phyloP scores from a whole-genome alignment of 2,888 invertebrate genomes.

The Dryobotodes eremita region DNA sequence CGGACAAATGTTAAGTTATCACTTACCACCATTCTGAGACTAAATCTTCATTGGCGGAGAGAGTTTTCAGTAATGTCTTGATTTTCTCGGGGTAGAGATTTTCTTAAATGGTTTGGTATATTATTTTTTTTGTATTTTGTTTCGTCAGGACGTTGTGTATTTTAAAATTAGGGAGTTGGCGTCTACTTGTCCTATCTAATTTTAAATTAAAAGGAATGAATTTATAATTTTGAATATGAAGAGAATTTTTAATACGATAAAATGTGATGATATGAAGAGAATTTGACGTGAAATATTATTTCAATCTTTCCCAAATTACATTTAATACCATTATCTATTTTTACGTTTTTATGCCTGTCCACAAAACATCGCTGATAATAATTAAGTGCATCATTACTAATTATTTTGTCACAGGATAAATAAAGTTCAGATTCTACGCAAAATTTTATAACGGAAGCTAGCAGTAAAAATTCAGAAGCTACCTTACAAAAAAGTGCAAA shows the following conservation, averaged over 20 bases:
- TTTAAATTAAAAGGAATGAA: not conserved
- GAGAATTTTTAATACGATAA: not conserved
- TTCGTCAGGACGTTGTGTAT: not conserved
- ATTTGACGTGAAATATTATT: not conserved
- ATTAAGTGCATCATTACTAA: not conserved
- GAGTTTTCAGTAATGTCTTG: slow-evolving; percentile 47
- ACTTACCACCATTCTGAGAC: slow-evolving; percentile 56
- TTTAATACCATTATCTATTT: not conserved
- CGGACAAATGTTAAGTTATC: slow-evolving; percentile 70
- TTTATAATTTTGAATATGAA: not conserved
- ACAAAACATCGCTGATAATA: not conserved
- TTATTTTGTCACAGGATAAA: not conserved
- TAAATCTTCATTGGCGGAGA: slow-evolving; percentile 63
- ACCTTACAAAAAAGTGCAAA: slow-evolving; percentile 7
- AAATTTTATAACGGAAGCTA: not conserved
- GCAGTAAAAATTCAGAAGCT: not conserved
- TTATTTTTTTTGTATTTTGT: slow-evolving; percentile 5
- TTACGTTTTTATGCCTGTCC: accelerated
- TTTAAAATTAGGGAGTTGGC: not conserved
- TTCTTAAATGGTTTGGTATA: slow-evolving; percentile 19
- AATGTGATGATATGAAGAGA: not conserved
- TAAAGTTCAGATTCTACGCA: not conserved
- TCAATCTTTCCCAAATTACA: not conserved
- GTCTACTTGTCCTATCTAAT: not conserved
- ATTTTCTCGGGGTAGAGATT: slow-evolving; percentile 22